Base-by-base conservation (phyloP, 2,797 vertebrate species). In the Argentina silus region DNA sequence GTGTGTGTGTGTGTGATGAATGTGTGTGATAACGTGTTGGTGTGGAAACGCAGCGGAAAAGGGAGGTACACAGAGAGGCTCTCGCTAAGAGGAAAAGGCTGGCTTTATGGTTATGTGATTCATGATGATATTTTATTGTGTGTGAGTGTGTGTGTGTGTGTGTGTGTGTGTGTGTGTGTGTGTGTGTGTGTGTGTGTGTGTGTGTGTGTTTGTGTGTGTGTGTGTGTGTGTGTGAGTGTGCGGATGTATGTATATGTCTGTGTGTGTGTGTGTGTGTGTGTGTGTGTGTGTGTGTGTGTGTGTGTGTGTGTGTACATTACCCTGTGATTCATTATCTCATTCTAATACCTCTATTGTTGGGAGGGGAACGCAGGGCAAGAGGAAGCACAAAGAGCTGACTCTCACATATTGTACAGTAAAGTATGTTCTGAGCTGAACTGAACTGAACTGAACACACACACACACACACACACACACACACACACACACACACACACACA, bases 11-110 rank as follows among this genome's bases (percentile, higher is more conserved):
- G 66, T 65, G 67, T 86, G 84, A 88, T 88, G 44, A 85, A 88
- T 90, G 88, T 74, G 76, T 78, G 85, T 81, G 86, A 91, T 90
- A 90, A 90, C 2, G 2, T 66, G 73, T 72, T 1, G 17, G 81
- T 84, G 76, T 81, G 77, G 59, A 19, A 21, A 48, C 6, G 17
- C 48, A 19, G 17, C 51, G 74, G 78, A 74, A 45, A 53, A 73
- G 76, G 67, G 27, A 9, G 23, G 19, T 55, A 73, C 62, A 57
- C 72, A 57, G 65, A 65, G 66, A 79, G 3, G 55, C 73, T 43
- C 63, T n/a, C 5, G 27, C 21, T 36, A 27, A 76, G 76, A 78
- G 62, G 69, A 78, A 70, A 36, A 15, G 55, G 63, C 57, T 50
- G 66, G 69, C 68, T 86, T 85, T 79, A 84, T 56, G 73, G 48